Conservation (phyloP, 2,888 invertebrate genomes). For the Drosophila robusta region DNA sequence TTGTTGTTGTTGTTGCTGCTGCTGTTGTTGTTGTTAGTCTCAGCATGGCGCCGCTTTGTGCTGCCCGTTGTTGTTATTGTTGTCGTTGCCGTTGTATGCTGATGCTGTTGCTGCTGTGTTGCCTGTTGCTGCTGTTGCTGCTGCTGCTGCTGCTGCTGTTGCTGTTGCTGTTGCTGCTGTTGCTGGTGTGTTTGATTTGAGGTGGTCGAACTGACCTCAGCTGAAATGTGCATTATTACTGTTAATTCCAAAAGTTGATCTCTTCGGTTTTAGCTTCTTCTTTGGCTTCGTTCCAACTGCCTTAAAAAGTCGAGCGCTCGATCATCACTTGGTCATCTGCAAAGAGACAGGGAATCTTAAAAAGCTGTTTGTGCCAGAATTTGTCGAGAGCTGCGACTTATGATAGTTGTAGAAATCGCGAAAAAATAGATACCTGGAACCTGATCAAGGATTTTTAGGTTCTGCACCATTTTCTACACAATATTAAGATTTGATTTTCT, state of each 20-base stretch:
- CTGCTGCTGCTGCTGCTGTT: conserved; percentile 43
- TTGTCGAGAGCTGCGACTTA: too few species aligned
- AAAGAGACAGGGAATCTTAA: conserved; percentile 6
- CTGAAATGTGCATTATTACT: conserved; percentile 90
- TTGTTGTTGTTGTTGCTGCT: conserved; percentile 51
- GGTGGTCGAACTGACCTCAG: conserved; percentile 91
- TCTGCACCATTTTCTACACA: too few species aligned
- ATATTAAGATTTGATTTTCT: too few species aligned
- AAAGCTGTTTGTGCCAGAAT: not conserved
- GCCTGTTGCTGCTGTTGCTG: conserved; percentile 44
- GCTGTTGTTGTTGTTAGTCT: conserved; percentile 75
- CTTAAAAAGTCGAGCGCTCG: conserved; percentile 30
- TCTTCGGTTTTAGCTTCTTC: conserved; percentile 57
- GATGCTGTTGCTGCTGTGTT: conserved; percentile 51
- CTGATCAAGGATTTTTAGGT: too few species aligned
- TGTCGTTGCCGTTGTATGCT: conserved; percentile 61
- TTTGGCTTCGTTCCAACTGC: conserved; percentile 11
- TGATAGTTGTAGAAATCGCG: too few species aligned
- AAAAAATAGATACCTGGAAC: too few species aligned
- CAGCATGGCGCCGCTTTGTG: conserved; percentile 55
- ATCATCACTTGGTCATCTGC: conserved; percentile 43
- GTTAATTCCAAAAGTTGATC: conserved; percentile 22
- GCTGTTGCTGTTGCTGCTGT: conserved; percentile 48
- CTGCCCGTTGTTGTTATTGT: conserved; percentile 47
- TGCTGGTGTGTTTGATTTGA: conserved; percentile 83